phyloP scores from a whole-genome alignment of 2,113 vertebrate species.

The Phrynocephalus versicolor region DNA sequence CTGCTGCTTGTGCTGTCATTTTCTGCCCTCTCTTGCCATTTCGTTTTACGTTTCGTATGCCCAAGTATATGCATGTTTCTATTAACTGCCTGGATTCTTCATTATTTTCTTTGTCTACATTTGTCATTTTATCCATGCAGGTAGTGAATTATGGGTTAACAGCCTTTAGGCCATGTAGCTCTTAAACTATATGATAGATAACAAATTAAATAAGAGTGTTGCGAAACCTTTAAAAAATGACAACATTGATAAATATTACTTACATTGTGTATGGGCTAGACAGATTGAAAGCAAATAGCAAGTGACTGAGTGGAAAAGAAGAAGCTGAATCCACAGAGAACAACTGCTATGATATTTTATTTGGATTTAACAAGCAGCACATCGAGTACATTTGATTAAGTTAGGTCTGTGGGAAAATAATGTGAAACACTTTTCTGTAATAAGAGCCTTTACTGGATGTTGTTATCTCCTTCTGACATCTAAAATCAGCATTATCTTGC shows the following conservation, averaged over 20 bases:
- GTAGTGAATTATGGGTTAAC: not conserved
- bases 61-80: not conserved
- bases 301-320: not conserved
- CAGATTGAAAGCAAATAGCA: not conserved
- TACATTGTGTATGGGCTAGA: not conserved
- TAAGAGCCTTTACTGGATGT: not conserved
- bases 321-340: constrained; percentile 9
- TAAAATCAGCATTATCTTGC: constrained; percentile 32
- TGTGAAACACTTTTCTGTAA: not conserved
- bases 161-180: not conserved
- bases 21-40: not conserved
- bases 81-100: not conserved
- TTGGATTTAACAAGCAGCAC: not conserved
- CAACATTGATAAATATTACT: not conserved
- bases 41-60: not conserved
- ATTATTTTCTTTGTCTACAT: not conserved
- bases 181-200: not conserved
- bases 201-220: not conserved
- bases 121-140: not conserved
- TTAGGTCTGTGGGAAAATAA: constrained; percentile 18
- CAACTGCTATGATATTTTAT: not conserved
- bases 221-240: not conserved
- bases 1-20: not conserved
- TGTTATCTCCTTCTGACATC: not conserved
- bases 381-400: constrained; percentile 13